A percentile compares a stretch with the other conserved stretches of the same genome.
phyloP scores from a whole-genome alignment of 2,888 invertebrate species.

The Lottia scabra region DNA sequence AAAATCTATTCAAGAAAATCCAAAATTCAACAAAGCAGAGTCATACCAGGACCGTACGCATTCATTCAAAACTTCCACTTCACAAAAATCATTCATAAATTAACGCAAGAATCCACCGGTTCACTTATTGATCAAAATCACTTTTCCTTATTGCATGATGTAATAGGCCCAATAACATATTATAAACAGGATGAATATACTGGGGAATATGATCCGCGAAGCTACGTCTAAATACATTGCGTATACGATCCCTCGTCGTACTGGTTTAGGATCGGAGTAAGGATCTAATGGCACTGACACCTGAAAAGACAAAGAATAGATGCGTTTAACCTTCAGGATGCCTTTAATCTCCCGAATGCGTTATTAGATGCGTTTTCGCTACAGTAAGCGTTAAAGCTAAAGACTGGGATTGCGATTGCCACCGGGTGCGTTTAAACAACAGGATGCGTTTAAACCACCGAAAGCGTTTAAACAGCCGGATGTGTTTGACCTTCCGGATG shows the following conservation, averaged over 20 bases:
- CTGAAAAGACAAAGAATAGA: conserved; percentile 15
- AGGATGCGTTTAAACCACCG: too few relatives aligned
- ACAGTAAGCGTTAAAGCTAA: too few relatives aligned
- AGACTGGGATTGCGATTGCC: too few relatives aligned
- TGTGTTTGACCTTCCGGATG: too few relatives aligned
- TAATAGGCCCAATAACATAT: conserved; percentile 58
- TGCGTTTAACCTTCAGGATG: background rate
- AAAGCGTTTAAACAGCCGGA: background rate
- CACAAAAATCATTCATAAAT: too few relatives aligned
- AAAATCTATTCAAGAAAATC: too few relatives aligned
- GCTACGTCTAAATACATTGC: conserved; percentile 54
- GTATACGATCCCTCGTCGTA: conserved; percentile 39
- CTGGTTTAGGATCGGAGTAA: conserved; percentile 18
- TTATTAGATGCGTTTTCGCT: background rate
- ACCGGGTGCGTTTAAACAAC: background rate
- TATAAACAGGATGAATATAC: conserved; percentile 53
- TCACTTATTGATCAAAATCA: too few relatives aligned
- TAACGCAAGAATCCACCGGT: too few relatives aligned
- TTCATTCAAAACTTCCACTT: too few relatives aligned
- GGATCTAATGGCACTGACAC: conserved; percentile 24
- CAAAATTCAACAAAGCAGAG: too few relatives aligned
- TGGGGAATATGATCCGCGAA: conserved; percentile 56
- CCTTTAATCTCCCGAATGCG: too few relatives aligned
- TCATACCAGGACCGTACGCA: too few relatives aligned
- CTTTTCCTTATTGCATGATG: conserved; percentile 22